A percentile compares a stretch with the other conserved stretches of the same genome.
phyloP scores from a whole-genome alignment of 2,113 vertebrate genomes.

The Machaerirhynchus nigripectus region DNA sequence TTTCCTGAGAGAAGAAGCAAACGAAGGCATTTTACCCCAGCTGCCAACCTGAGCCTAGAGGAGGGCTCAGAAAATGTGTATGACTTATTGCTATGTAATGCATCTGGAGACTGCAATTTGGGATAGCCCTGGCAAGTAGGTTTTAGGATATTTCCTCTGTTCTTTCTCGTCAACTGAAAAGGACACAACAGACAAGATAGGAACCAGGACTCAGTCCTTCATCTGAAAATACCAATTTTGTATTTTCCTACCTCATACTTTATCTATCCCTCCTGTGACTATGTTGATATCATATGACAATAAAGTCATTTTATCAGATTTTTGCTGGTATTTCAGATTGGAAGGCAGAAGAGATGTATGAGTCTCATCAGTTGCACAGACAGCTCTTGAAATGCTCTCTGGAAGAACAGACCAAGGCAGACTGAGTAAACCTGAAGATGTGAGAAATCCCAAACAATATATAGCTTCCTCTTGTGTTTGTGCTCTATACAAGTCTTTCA shows the following conservation, averaged over 20 bases:
- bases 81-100: neutral
- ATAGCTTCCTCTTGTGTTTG: neutral
- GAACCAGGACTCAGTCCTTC: neutral
- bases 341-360: neutral
- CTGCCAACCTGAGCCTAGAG: neutral
- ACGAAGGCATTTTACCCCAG: neutral
- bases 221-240: neutral
- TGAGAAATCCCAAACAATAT: neutral
- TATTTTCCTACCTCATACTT: neutral
- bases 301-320: neutral
- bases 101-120: neutral
- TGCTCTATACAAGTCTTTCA: neutral
- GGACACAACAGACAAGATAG: neutral
- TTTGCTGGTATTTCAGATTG: neutral
- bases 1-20: neutral
- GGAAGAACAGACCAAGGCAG: neutral
- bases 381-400: neutral
- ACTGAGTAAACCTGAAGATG: neutral
- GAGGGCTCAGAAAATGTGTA: neutral
- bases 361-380: neutral
- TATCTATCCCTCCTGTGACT: neutral
- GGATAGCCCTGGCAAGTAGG: neutral
- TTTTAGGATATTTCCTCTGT: neutral
- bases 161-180: neutral
- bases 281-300: neutral